Evolutionary conservation across 2,113 vertebrate species (phyloP).

Genomic region (Eptatretus burgeri): DNA sequence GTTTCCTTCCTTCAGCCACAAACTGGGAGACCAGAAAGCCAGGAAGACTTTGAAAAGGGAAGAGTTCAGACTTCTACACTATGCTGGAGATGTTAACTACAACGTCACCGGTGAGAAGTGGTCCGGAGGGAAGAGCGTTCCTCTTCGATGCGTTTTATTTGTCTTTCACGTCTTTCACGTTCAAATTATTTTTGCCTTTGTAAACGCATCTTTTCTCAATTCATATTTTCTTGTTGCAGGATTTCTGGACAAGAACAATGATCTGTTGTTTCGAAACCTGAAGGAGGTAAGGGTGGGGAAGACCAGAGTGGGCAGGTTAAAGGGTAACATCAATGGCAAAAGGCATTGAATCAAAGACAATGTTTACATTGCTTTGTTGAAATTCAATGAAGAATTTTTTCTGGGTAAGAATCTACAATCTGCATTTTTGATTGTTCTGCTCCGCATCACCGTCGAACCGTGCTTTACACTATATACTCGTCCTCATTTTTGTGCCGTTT

Average conservation of each 20-base stretch:
- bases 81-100: slow-evolving; percentile 90
- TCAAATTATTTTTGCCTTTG: too few species aligned
- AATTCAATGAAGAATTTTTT: too few species aligned
- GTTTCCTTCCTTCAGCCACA: slow-evolving; percentile 30
- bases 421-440: too few species aligned
- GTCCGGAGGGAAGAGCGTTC: background rate
- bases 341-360: background rate
- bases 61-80: slow-evolving; percentile 66
- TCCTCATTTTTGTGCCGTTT: too few species aligned
- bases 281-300: slow-evolving; percentile 39
- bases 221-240: slow-evolving; percentile 21
- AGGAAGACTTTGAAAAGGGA: slow-evolving; percentile 59
- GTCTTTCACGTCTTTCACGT: too few species aligned
- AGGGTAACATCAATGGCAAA: background rate
- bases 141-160: too few species aligned
- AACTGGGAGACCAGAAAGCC: slow-evolving; percentile 69
- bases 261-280: slow-evolving; percentile 81
- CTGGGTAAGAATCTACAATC: too few species aligned
- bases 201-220: too few species aligned
- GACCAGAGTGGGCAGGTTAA: background rate
- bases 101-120: slow-evolving; percentile 35
- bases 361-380: background rate
- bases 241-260: slow-evolving; percentile 96
- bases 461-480: too few species aligned
- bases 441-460: too few species aligned